Evolutionary conservation across 2,888 invertebrate species (phyloP), one percentile per base, ranked within the genome.

Genomic region (Drosophila cognata): DNA sequence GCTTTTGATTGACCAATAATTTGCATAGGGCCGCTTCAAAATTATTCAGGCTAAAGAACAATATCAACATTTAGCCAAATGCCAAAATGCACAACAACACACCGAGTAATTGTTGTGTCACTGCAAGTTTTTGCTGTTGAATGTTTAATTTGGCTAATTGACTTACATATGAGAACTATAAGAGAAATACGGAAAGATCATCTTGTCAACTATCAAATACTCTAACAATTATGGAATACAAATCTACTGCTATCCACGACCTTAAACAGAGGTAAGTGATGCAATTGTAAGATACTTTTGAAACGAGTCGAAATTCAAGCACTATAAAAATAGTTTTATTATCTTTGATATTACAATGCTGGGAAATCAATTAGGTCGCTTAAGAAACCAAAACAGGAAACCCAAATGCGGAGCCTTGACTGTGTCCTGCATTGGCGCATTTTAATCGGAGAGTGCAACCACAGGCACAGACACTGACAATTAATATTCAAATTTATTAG

Each of bases 401-500:
- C 41, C 56, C 31, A 52, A 58, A 53, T 25, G 36, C 63, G 48
- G 29, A 71, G 21, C 46, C 29, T 61, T 52, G 28, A 29, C 43
- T 16, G 5, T 16, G 43, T n/a, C 36, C 69, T 72, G 85, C 77
- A 74, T 68, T 41, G 77, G 72, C 74, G 75, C 77, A 77, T 79
- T 90, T 88, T 90, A 87, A 87, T 88, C 87, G 85, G 60, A 35
- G 68, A 67, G 71, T 62, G 75, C 71, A 79, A 76, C 71, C 77
- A 61, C 66, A 71, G 67, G 46, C 75, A 56, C 81, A 82, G 82
- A 87, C 90, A 77, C 82, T 80, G 92, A 89, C 90, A 92, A 91
- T 92, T 91, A 91, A 92, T 91, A 92, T 91, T 92, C 92, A 91
- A 92, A 91, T 91, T 92, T 91, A 91, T 91, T 92, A 89, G 91